phyloP scores from a whole-genome alignment of 2,888 invertebrate species.

The Rotaria macrura region DNA sequence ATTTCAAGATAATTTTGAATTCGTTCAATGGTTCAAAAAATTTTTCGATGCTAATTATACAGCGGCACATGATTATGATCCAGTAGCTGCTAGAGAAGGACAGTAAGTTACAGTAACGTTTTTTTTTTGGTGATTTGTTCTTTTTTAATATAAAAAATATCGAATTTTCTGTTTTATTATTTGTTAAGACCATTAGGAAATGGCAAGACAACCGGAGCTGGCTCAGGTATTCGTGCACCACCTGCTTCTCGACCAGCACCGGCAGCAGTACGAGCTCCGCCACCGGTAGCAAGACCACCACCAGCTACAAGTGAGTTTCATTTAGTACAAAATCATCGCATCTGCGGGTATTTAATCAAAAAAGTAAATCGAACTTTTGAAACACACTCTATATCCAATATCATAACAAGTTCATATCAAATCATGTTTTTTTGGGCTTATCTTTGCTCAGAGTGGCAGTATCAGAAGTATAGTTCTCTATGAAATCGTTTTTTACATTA shows the following conservation, averaged over 20 bases:
- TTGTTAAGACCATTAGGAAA: conserved; percentile 14
- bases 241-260: neutral
- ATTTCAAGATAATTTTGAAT: conserved; percentile 99
- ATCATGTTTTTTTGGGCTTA: too few species aligned
- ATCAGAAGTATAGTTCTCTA: too few species aligned
- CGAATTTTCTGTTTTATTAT: neutral
- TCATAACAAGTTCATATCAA: too few species aligned
- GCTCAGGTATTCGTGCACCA: conserved; percentile 6
- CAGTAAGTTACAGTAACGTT: conserved; percentile 30
- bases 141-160: too few species aligned
- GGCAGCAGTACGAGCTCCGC: neutral
- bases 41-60: conserved; percentile 99
- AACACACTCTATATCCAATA: too few species aligned
- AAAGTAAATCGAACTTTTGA: too few species aligned
- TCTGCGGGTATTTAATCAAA: too few species aligned
- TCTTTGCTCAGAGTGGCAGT: too few species aligned
- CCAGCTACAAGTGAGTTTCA: neutral
- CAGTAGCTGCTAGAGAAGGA: conserved; percentile 68
- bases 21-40: conserved; percentile 99
- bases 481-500: too few species aligned
- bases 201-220: conserved; percentile 33
- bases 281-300: neutral
- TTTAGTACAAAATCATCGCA: neutral
- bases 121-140: neutral
- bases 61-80: conserved; percentile 79